Base-by-base conservation (phyloP, 1,140 invertebrate species). In the Ceratina australensis region DNA sequence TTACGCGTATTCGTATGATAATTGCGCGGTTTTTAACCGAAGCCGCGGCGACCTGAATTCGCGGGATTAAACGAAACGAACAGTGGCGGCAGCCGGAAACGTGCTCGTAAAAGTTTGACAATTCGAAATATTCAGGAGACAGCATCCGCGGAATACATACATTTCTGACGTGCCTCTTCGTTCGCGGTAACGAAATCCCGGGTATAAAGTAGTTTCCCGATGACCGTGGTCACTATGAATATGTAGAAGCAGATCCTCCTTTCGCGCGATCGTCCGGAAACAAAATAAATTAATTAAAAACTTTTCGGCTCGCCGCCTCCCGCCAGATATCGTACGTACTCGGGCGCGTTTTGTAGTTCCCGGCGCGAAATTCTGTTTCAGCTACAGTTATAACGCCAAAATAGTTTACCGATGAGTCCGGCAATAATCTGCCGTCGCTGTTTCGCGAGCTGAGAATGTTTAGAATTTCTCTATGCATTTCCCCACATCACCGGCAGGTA, bases 141-240 rank as follows among this genome's bases (percentile, higher is more conserved):
- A n/a, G 65, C 26, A 24, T 26, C n/a, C 42, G 24, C 18, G 52
- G 57, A 64, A 33, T 33, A 33, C 28, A 76, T 69, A 68, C 54
- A 49, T 59, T 59, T 71, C 74, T 61, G 66, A 69, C 74, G 66
- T 68, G 57, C 20, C 65, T 69, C 65, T 52, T 69, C 56, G 65
- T 42, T 33, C 56, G 66, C 12, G 49, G n/a, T n/a, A 71, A 52
- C 49, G 56, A 71, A 77, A 77, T 77, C 66, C 49, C n/a, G 26
- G 74, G n/a, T 24, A 77, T 61, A 77, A 77, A 77, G 69, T 71
- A 77, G 74, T 77, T 77, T 71, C 74, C 12, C 56, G 56, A 71
- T 71, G 74, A 77, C 22, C 47, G 66, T 13, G 56, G 13, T 28
- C 33, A 24, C 16, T 22, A 60, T 60, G 74, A 77, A 60, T 60